phyloP scores from a whole-genome alignment of 2,797 vertebrate genomes.

The Enteromius unitaeniatus region DNA sequence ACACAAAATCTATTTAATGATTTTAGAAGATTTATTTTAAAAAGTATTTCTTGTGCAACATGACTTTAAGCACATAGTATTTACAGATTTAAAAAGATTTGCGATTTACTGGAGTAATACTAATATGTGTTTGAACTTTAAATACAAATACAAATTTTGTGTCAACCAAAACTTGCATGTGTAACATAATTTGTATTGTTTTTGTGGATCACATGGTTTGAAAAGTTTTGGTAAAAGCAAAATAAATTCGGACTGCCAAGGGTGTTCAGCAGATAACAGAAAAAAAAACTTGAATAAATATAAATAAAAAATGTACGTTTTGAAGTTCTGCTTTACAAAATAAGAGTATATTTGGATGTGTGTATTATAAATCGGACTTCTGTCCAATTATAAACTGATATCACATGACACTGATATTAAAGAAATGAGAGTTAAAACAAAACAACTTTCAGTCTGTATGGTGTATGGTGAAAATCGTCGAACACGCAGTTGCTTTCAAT shows the following conservation, averaged over 20 bases:
- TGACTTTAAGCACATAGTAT: slow-evolving; percentile 43
- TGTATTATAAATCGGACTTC: slow-evolving; percentile 8
- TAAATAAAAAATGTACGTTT: slow-evolving; percentile 33
- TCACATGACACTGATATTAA: slow-evolving; percentile 26
- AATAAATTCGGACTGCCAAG: slow-evolving; percentile 23
- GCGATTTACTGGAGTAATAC: slow-evolving; percentile 25
- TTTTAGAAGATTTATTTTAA: slow-evolving; percentile 50
- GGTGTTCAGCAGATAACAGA: slow-evolving; percentile 8
- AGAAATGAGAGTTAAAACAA: background rate
- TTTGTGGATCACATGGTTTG: slow-evolving; percentile 29
- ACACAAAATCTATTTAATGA: slow-evolving; percentile 41
- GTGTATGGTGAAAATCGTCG: slow-evolving; percentile 26
- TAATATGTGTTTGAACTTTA: slow-evolving; percentile 33
- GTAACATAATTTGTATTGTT: slow-evolving; percentile 34
- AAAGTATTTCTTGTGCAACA: slow-evolving; percentile 51
- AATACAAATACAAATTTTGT: slow-evolving; percentile 19
- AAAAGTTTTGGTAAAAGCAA: slow-evolving; percentile 37
- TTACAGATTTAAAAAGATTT: slow-evolving; percentile 37
- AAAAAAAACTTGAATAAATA: slow-evolving; percentile 11
- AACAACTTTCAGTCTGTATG: background rate
- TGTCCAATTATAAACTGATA: slow-evolving; percentile 4
- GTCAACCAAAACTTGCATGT: slow-evolving; percentile 35
- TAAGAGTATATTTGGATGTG: slow-evolving; percentile 30
- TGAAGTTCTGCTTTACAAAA: slow-evolving; percentile 33
- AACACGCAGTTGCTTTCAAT: slow-evolving; percentile 62